phyloP scores from a whole-genome alignment of 2,797 vertebrate genomes.

The Gymnopithys bicolor region DNA sequence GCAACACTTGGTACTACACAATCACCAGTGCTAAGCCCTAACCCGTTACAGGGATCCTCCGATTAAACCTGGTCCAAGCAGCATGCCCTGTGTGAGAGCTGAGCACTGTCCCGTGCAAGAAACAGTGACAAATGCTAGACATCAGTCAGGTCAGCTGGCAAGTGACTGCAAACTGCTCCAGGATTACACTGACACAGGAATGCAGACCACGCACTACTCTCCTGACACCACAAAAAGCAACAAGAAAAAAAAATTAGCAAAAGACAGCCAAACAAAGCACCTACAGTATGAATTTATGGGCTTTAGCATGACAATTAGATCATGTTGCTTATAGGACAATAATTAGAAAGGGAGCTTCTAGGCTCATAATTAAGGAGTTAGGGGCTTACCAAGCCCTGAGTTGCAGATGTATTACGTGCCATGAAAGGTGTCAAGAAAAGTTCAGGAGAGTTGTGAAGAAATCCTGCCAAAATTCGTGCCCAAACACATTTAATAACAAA shows the following conservation, averaged over 20 bases:
- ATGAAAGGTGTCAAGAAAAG: constrained; percentile 88
- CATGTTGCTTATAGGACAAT: constrained; percentile 48
- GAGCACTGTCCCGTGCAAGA: not conserved
- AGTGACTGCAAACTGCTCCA: not conserved
- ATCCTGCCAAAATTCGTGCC: constrained; percentile 89
- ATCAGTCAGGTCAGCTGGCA: not conserved
- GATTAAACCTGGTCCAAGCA: not conserved
- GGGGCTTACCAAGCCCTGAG: constrained; percentile 67
- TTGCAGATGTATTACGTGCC: constrained; percentile 78
- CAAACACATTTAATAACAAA: constrained; percentile 85
- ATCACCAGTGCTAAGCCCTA: not conserved
- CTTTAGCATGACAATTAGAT: constrained; percentile 43
- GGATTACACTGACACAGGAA: not conserved
- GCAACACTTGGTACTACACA: not conserved
- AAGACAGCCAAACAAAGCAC: not conserved
- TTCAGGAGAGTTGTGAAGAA: constrained; percentile 87
- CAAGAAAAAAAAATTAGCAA: not conserved
- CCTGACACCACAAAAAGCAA: not conserved
- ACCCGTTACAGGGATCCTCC: not conserved
- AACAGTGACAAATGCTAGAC: not conserved
- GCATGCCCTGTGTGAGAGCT: not conserved
- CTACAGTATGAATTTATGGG: constrained; percentile 4
- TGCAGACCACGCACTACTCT: not conserved
- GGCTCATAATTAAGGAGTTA: constrained; percentile 71
- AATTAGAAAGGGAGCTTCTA: constrained; percentile 60